Conservation (phyloP, 2,888 invertebrate genomes). For the Arrhopalites spinosus region DNA sequence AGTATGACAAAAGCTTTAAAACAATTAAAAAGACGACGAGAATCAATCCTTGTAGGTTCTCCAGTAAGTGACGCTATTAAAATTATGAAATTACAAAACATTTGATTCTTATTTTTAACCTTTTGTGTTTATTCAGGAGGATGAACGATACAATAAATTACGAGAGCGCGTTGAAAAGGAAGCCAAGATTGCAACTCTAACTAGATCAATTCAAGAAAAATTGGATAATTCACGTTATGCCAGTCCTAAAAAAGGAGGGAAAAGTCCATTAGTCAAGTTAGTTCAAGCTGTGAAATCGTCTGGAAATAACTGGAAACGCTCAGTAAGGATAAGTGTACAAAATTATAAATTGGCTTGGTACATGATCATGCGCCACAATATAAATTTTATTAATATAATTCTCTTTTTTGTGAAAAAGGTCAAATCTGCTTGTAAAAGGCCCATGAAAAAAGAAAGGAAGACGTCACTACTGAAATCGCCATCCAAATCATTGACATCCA, state of each 20-base stretch:
- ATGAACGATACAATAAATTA: not conserved
- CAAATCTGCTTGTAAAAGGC: not conserved
- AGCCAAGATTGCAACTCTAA: not conserved
- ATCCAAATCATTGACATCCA: conserved; percentile 7
- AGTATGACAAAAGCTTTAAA: not conserved
- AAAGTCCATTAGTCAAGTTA: conserved; percentile 27
- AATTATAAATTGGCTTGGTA: not conserved
- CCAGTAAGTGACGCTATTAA: not conserved
- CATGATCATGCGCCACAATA: no score
- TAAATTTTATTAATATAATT: not conserved
- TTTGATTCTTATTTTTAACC: no score
- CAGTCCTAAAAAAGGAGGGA: not conserved
- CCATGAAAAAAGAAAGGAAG: conserved; percentile 4
- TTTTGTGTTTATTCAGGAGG: no score
- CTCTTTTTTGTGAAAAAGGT: conserved; percentile 6
- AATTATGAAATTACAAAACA: not conserved
- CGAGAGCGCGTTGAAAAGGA: not conserved
- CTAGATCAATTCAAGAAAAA: conserved; percentile 6
- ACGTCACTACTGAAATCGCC: conserved; percentile 1
- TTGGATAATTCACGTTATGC: not conserved
- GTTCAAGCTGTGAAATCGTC: conserved; percentile 17
- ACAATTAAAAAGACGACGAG: not conserved
- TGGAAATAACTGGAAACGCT: conserved; percentile 14
- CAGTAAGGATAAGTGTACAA: not conserved
- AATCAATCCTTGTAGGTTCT: not conserved